Evolutionary conservation across 1,140 invertebrate species (phyloP).

Genomic region (Ceratitis capitata): DNA sequence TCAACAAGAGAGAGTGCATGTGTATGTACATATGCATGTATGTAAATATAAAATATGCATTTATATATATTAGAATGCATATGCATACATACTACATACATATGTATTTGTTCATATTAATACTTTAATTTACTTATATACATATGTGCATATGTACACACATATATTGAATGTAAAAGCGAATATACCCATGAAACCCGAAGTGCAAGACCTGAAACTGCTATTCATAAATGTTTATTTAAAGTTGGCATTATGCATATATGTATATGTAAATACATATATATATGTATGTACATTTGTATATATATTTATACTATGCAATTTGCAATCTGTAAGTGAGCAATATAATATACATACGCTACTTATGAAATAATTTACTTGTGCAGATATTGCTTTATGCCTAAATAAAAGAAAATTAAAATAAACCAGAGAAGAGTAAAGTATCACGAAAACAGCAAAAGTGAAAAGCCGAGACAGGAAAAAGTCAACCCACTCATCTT

Average conservation of each 20-base stretch:
- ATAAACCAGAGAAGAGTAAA: neutral
- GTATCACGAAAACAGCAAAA: conserved; percentile 4
- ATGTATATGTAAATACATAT: neutral
- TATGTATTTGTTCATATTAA: too few species aligned
- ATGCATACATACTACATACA: too few species aligned
- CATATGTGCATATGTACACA: too few species aligned
- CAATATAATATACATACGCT: too few species aligned
- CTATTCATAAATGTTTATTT: neutral
- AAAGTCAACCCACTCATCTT: conserved; percentile 19
- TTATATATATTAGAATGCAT: neutral
- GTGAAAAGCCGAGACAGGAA: neutral
- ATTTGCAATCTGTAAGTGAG: too few species aligned
- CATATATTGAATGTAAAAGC: neutral
- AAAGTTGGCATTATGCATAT: neutral
- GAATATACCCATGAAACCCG: conserved; percentile 9
- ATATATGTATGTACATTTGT: neutral
- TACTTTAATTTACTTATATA: too few species aligned
- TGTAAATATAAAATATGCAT: too few species aligned
- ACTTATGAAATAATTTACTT: neutral
- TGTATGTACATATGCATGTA: neutral
- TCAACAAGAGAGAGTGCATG: neutral
- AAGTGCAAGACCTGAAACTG: conserved; percentile 2
- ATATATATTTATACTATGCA: neutral
- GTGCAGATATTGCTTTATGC: neutral
- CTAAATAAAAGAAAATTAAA: neutral